Base-by-base conservation (phyloP, 2,113 vertebrate genomes). In the Aegithalos caudatus region DNA sequence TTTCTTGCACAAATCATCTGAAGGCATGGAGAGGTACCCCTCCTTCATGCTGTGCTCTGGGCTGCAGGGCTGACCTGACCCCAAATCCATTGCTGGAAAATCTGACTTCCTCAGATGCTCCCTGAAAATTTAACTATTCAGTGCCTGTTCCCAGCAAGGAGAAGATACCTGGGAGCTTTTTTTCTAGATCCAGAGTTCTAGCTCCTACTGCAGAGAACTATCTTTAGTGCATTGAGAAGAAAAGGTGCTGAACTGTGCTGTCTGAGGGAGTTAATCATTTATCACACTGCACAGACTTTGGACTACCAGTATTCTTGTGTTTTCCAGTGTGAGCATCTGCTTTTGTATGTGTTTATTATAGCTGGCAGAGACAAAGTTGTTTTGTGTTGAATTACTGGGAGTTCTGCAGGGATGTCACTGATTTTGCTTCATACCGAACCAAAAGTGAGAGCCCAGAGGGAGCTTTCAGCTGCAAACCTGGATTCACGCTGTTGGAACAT, bases 241-340 rank as follows among this genome's bases (percentile, higher is more conserved):
- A 83, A 77, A 44, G 29, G 25, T 48, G 42, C 50, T 64, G 15
- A 84, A 14, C 16, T n/a, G n/a, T 15, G 20, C 27, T 69, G 5
- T 24, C 9, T n/a, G 29, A 38, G 79, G 73, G 42, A 27, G 51
- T 94, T 94, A 90, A 93, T 93, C 12, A 77, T 94, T 95, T 88
- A 85, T 62, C 42, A 51, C 50, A 27, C n/a, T 57, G 57, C 8
- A 33, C 61, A 90, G 65, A 88, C 72, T 95, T 95, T 92, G 80
- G 37, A 65, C 86, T 56, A 31, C 12, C 24, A 69, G 9, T 82
- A 47, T 58, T 47, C 10, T 48, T 56, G 6, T 84, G 87, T 89
- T 73, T 71, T 61, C 37, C 27, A 33, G 31, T 45, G 25, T 71
- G 11, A 23, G 6, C 51, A 60, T 78, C 56, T 69, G 22, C 27